These are phyloP conservation scores for Chitala chitala DNA, from an alignment of 2,113 vertebrate species.

Conservation along the genomic window DNA sequence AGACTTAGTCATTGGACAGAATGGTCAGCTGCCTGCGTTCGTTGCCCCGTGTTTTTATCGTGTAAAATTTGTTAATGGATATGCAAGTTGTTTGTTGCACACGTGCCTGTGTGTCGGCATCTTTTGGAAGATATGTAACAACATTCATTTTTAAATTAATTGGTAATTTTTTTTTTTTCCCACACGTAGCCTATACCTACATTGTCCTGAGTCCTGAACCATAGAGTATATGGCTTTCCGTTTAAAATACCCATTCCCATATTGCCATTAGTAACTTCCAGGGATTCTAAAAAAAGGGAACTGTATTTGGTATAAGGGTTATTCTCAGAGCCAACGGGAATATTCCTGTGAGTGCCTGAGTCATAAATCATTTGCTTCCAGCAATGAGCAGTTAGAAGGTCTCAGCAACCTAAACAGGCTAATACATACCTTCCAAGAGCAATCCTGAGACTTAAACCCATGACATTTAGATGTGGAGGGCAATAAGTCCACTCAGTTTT, in stretches of 20 bases:
- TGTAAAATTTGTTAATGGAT: no score
- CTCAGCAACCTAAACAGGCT: background rate
- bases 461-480: background rate
- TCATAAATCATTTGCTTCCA: conserved; percentile 33
- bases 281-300: conserved; percentile 40
- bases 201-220: no score
- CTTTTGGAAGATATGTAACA: no score
- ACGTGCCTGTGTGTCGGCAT: no score
- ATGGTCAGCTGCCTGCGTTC: no score
- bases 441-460: background rate
- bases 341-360: conserved; percentile 22
- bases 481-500: no score
- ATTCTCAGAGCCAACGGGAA: conserved; percentile 23
- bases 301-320: conserved; percentile 40
- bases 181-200: background rate
- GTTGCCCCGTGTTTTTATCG: no score
- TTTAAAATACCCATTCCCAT: conserved; percentile 18
- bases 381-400: background rate
- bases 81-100: no score
- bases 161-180: no score
- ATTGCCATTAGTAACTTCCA: conserved; percentile 39
- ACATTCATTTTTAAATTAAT: no score
- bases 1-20: no score
- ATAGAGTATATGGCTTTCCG: background rate
- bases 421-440: background rate